Base-by-base conservation (phyloP, 2,888 invertebrate genomes). In the Lomographa bimaculata region DNA sequence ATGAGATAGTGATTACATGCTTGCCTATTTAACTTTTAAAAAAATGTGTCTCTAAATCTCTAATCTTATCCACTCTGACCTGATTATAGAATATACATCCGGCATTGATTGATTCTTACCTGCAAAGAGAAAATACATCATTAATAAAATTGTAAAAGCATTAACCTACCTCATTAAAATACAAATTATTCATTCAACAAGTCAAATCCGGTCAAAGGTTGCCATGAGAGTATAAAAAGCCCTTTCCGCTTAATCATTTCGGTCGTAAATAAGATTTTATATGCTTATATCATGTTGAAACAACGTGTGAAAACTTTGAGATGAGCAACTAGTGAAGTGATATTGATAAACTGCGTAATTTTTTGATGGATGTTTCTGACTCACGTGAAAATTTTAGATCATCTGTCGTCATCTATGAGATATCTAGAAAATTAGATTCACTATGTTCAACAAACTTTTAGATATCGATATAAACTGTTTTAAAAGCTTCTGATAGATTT, bases 41-140 rank as follows among this genome's bases (percentile, higher is more conserved):
- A n/a, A n/a, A n/a, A n/a, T n/a, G n/a, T n/a, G n/a, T n/a, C n/a
- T n/a, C n/a, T n/a, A n/a, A n/a, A n/a, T n/a, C n/a, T n/a, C n/a
- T n/a, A 9, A 32, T 18, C 38, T 30, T 23, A 38, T 37, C 37
- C 19, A 30, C 5, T 21, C 20, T 9, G 9, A n/a, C 5, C 9
- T 16, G 9, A 24, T 23, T 8, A 29, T 28, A 17, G 11, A 6
- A 8, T 14, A 7, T 18, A 7, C 28, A 38, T 26, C 25, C 26
- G 24, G 16, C 8, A 29, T 26, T 32, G 27, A 29, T 37, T 21
- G 16, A 54, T 47, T 37, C 68, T 73, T 73, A 73, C 72, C 72
- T 71, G 72, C 16, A 60, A 71, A 66, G 45, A 67, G 57, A 64
- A 64, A 68, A 64, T 19, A 46, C 24, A 23, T 28, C 40, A 42